Percentiles rank a stretch among this genome's conserved stretches.
Conservation (phyloP, 2,113 vertebrate species). For the Martes martes region DNA sequence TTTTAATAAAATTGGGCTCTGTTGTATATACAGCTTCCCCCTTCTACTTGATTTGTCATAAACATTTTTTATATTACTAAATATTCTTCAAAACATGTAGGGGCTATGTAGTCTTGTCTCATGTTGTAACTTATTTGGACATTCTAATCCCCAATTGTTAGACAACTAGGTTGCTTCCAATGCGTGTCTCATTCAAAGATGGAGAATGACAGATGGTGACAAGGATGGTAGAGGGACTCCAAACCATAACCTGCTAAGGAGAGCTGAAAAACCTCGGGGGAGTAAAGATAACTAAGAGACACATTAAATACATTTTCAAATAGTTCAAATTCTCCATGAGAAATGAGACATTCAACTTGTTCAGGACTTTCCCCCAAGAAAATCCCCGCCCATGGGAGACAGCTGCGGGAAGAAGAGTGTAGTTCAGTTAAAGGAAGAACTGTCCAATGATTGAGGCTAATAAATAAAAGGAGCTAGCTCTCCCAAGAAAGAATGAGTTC, state of each 20-base stretch:
- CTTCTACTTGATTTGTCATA: background rate
- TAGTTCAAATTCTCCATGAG: background rate
- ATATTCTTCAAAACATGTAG: background rate
- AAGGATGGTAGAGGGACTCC: background rate
- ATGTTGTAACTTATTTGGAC: background rate
- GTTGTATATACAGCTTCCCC: background rate
- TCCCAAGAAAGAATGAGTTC: background rate
- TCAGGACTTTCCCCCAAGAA: background rate
- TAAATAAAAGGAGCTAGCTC: background rate
- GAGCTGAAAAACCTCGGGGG: background rate
- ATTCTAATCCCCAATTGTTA: background rate
- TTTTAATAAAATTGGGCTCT: conserved; percentile 15
- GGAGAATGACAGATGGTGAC: background rate
- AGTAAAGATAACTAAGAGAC: background rate
- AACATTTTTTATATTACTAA: conserved; percentile 11
- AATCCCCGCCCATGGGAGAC: background rate
- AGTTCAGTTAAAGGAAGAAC: background rate
- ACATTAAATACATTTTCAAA: background rate
- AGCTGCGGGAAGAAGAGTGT: background rate
- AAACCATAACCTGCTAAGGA: background rate
- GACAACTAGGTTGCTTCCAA: background rate
- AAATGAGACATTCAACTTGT: background rate
- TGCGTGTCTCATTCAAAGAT: background rate
- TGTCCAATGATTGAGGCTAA: background rate
- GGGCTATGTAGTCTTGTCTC: background rate